These are phyloP conservation scores for Ashinkailepas kermadecensis DNA, from an alignment of 2,888 invertebrate species.

Conservation along the genomic window DNA sequence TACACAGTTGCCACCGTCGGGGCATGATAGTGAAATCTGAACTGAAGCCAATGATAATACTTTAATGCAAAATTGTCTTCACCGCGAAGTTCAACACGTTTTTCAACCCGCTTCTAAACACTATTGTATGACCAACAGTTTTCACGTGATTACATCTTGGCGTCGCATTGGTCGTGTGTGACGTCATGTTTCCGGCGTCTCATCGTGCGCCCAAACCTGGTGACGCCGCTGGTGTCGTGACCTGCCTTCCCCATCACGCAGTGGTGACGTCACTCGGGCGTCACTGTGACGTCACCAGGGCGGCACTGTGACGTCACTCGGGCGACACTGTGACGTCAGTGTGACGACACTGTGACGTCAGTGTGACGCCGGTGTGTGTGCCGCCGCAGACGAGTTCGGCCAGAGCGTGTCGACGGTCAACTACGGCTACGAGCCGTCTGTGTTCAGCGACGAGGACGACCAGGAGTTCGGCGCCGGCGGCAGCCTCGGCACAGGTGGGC, in stretches of 20 bases:
- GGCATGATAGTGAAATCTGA: too few species aligned
- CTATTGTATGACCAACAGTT: too few species aligned
- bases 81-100: too few species aligned
- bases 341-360: too few species aligned
- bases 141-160: too few species aligned
- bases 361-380: background rate
- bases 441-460: conserved; percentile 7
- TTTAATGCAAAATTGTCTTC: too few species aligned
- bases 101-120: too few species aligned
- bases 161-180: too few species aligned
- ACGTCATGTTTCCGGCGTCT: too few species aligned
- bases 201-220: background rate
- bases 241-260: background rate
- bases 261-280: too few species aligned
- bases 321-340: background rate
- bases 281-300: background rate
- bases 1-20: too few species aligned
- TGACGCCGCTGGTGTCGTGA: background rate
- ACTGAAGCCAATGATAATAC: too few species aligned
- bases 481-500: background rate
- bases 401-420: background rate
- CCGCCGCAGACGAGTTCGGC: background rate
- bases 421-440: background rate
- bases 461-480: background rate
- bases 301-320: background rate